Evolutionary conservation across 2,888 invertebrate genomes (phyloP), one percentile per base, ranked within the genome.

Genomic region (Tachystola acroxantha): DNA sequence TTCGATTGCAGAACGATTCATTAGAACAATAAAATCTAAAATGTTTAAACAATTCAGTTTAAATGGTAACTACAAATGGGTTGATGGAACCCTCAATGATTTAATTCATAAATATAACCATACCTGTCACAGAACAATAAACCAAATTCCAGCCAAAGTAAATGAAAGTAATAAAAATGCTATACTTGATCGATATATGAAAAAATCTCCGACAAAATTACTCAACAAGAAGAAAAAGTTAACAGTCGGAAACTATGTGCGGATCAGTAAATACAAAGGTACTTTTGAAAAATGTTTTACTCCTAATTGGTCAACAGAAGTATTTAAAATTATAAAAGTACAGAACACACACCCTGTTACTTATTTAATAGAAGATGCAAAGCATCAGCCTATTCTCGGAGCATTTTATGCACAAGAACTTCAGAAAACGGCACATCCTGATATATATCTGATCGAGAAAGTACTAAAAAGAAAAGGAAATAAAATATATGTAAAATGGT

Each of bases 351-450:
- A 39, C 32, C 64, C 63, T 7, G 36, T 41, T 19, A 59, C 57
- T 14, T 64, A 63, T 43, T 39, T 55, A 36, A 40, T 67, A 14
- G 40, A 53, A 45, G 64, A 65, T 46, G 39, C 43, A 31, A 38
- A 48, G 32, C 40, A 53, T 32, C 39, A 62, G 34, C 36, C 39
- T 7, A 64, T 72, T 16, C 46, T 55, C 31, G 64, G 64, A 24
- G 45, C 50, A 9, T 68, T 68, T 46, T 68, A 66, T 43, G 53
- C 50, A 42, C 32, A 52, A 37, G 64, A 68, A 54, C 31, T 68
- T 7, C 51, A 49, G 36, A 59, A 59, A 47, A 57, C 50, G 1
- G 53, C 50, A 39, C 40, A 59, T 51, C 53, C 59, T 1, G 45
- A 67, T 32, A 37, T 63, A 16, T 67, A 63, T 46, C 37, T 68